These are phyloP conservation scores for Bombyx huttoni DNA, from an alignment of 2,888 invertebrate genomes.

Conservation along the genomic window DNA sequence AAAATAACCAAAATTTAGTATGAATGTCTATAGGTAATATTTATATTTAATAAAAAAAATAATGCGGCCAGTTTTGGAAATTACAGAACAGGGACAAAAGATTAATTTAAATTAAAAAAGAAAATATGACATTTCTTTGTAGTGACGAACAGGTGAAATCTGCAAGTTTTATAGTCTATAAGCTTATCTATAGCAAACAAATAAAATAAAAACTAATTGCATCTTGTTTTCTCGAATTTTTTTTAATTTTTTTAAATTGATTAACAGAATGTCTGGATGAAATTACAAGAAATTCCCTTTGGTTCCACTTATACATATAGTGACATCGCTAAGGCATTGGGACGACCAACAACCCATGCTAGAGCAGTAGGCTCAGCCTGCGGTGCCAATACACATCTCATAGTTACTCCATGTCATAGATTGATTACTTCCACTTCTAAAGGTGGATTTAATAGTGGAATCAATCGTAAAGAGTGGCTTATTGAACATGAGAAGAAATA, in stretches of 20 bases:
- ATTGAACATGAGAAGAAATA: conserved; percentile 49
- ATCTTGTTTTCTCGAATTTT: too few relatives aligned
- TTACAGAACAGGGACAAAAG: too few relatives aligned
- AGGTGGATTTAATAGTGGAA: conserved; percentile 66
- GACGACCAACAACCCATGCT: conserved; percentile 41
- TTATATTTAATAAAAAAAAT: too few relatives aligned
- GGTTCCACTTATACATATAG: conserved; percentile 50
- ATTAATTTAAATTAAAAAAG: not conserved
- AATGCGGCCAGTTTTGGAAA: too few relatives aligned
- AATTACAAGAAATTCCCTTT: conserved; percentile 42
- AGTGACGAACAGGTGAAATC: not conserved
- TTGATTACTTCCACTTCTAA: conserved; percentile 38
- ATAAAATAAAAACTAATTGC: not conserved
- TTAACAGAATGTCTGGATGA: conserved; percentile 49
- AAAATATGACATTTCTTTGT: not conserved
- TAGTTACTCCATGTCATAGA: conserved; percentile 57
- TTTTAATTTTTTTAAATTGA: conserved; percentile 2
- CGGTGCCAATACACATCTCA: conserved; percentile 44
- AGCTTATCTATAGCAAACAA: not conserved
- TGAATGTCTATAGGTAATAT: too few relatives aligned
- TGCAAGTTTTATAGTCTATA: too few relatives aligned
- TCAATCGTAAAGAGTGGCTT: conserved; percentile 69
- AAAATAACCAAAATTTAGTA: too few relatives aligned
- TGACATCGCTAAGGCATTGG: conserved; percentile 41
- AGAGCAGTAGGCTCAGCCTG: conserved; percentile 55